Evolutionary conservation across 2,888 invertebrate genomes (phyloP), one percentile per base, ranked within the genome.

Genomic region (Rhaphigaster nebulosa): DNA sequence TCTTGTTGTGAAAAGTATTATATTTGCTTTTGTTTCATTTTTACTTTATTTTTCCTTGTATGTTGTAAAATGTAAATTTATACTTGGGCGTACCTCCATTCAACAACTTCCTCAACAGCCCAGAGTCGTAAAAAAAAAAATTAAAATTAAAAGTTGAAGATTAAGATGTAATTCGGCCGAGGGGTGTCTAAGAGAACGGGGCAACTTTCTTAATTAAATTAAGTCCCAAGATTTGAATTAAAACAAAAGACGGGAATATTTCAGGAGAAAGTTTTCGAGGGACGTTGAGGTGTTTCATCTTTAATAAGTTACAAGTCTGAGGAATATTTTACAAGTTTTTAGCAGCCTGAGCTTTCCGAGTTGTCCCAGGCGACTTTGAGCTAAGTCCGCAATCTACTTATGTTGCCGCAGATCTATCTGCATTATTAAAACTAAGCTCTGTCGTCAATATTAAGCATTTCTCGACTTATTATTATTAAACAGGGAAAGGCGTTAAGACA

Each of bases 141-240:
- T n/a, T n/a, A n/a, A 65, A n/a, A 29, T 65, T 29, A 65, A 65
- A 65, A 65, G 60, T 65, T n/a, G n/a, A 65, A 65, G 60, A 65
- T 65, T 65, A 65, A 65, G 60, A 65, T 29, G 18, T 65, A 65
- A 65, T 65, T 65, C 60, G n/a, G 29, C n/a, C n/a, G n/a, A n/a
- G 56, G 56, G 56, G 26, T 8, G 60, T 12, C 60, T 20, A 38
- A 76, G 38, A 56, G 56, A 88, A 88, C 56, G 56, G 34, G 13
- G 56, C 34, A 88, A 88, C 54, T 88, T 88, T 88, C 52, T 88
- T 88, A 88, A 88, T 88, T 88, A 88, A 88, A 88, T 88, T 88
- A 88, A 88, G 87, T 56, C 23, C 29, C 23, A 52, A 54, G 54
- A 88, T 88, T 88, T 88, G 87, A 88, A 88, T 88, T 50, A 88